These are phyloP conservation scores for Linnaemya tessellans DNA, from an alignment of 2,888 invertebrate genomes.

Conservation along the genomic window DNA sequence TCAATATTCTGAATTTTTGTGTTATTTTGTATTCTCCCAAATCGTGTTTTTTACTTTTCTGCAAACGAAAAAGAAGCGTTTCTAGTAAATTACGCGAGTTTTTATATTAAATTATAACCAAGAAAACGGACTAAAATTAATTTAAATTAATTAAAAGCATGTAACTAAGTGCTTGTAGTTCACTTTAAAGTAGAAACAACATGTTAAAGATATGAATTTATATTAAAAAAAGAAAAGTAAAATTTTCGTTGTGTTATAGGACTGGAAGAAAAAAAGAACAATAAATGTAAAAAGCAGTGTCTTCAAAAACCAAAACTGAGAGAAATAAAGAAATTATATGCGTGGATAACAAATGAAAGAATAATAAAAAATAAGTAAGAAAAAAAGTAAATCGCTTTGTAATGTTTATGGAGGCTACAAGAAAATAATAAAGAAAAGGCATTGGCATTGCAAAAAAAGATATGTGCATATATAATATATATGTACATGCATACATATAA, in stretches of 20 bases:
- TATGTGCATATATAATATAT: not conserved
- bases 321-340: constrained; percentile 63
- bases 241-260: constrained; percentile 22
- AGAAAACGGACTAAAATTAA: constrained; percentile 45
- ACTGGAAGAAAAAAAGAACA: constrained; percentile 57
- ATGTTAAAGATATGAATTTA: constrained; percentile 53
- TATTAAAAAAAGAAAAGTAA: constrained; percentile 56
- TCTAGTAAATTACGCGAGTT: constrained; percentile 63
- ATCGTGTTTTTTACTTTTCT: constrained; percentile 60
- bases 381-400: constrained; percentile 61
- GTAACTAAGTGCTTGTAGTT: constrained; percentile 14
- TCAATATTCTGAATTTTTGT: not conserved
- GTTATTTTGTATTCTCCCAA: constrained; percentile 52
- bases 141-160: constrained; percentile 53
- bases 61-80: constrained; percentile 56
- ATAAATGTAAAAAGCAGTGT: constrained; percentile 47
- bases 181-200: constrained; percentile 43
- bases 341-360: constrained; percentile 53
- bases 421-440: constrained; percentile 59
- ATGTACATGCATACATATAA: constrained; percentile 31
- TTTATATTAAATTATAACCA: constrained; percentile 54
- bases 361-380: constrained; percentile 38
- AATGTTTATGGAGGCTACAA: constrained; percentile 68
- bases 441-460: constrained; percentile 62
- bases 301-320: constrained; percentile 34